These are phyloP conservation scores for Stenotaenia linearis DNA, from an alignment of 2,888 invertebrate genomes.

Conservation along the genomic window DNA sequence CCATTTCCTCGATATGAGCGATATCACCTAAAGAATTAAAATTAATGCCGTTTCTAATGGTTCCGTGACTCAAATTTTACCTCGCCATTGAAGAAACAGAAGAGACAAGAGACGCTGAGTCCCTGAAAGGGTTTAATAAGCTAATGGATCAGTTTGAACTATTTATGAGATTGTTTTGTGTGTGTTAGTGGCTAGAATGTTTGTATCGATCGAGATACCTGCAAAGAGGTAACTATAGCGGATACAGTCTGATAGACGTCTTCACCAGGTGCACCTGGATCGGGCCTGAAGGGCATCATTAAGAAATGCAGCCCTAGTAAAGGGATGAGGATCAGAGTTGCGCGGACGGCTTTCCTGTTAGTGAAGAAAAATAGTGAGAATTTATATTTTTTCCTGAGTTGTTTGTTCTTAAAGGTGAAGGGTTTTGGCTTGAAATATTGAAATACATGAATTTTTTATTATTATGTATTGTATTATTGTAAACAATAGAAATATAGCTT, in stretches of 20 bases:
- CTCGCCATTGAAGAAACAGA: constrained; percentile 94
- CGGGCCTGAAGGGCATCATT: constrained; percentile 77
- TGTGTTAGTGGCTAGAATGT: neutral
- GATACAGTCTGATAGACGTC: constrained; percentile 72
- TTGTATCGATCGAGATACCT: constrained; percentile 52
- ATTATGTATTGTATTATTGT: too few relatives aligned
- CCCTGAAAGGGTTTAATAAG: constrained; percentile 59
- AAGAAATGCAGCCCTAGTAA: constrained; percentile 85
- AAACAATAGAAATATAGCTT: too few relatives aligned
- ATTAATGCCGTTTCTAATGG: neutral
- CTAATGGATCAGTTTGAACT: constrained; percentile 7
- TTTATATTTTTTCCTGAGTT: neutral
- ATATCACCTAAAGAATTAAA: neutral
- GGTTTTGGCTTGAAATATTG: too few relatives aligned
- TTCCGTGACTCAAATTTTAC: constrained; percentile 50
- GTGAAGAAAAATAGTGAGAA: neutral
- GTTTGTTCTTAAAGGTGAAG: neutral
- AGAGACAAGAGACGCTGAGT: constrained; percentile 81
- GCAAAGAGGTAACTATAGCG: constrained; percentile 79
- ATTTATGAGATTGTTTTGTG: neutral
- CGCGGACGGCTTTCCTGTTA: constrained; percentile 59
- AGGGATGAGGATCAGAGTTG: constrained; percentile 82
- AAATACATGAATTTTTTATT: too few relatives aligned
- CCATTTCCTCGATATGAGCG: neutral
- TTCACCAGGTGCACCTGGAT: constrained; percentile 50